Conservation (phyloP, 2,888 invertebrate species). For the Lomographa bimaculata region DNA sequence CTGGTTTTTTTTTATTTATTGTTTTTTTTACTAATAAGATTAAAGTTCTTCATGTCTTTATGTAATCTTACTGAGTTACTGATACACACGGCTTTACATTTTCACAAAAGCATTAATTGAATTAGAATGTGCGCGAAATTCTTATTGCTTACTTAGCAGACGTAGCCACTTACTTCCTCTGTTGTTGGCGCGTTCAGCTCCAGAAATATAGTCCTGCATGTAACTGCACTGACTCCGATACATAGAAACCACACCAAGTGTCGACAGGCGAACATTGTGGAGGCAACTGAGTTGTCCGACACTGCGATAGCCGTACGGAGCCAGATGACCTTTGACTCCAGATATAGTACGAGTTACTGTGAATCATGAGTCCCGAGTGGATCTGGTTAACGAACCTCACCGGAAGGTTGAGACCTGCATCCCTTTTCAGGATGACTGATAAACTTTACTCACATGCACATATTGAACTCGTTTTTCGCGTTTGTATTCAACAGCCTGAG, state of each 20-base stretch:
- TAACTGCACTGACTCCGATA: conserved; percentile 37
- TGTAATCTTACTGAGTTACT: too few relatives aligned
- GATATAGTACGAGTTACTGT: conserved; percentile 27
- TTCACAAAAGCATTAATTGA: not conserved
- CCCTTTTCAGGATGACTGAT: conserved; percentile 20
- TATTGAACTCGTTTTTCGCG: too few relatives aligned
- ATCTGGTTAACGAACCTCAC: conserved; percentile 47
- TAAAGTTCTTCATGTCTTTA: too few relatives aligned
- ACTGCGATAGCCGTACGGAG: conserved; percentile 33
- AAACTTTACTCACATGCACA: too few relatives aligned
- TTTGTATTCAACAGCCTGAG: too few relatives aligned
- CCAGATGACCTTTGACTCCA: conserved; percentile 50
- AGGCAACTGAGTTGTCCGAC: conserved; percentile 42
- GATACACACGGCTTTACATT: too few relatives aligned
- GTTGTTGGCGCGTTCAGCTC: conserved; percentile 52
- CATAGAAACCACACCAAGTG: conserved; percentile 38
- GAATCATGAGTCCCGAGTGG: conserved; percentile 33
- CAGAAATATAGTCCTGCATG: conserved; percentile 55
- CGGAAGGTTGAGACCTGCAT: conserved; percentile 30
- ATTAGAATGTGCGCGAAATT: too few relatives aligned
- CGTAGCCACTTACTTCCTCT: conserved; percentile 56
- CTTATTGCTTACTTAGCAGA: not conserved
- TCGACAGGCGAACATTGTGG: conserved; percentile 42
- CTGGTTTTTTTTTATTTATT: too few relatives aligned
- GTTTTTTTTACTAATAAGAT: too few relatives aligned